Base-by-base conservation (phyloP, 2,888 invertebrate species). In the Drosophila fulvimacula region DNA sequence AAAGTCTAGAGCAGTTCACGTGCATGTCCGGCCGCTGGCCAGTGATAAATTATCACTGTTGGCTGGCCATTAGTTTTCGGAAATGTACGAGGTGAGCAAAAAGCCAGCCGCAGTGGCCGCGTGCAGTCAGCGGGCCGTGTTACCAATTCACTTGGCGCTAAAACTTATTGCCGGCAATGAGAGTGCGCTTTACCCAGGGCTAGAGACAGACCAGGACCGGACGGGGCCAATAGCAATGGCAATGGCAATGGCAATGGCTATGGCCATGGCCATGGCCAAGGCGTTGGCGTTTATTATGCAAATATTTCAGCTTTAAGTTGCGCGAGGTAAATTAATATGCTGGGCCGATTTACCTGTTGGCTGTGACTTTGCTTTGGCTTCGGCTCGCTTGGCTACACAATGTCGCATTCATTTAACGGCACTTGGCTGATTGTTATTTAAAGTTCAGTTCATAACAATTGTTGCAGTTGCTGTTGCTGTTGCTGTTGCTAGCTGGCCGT, bases 11-110 rank as follows among this genome's bases (percentile, higher is more conserved):
- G 57, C 73, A 72, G 69, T 72, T 68, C 49, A 44, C 67, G 73
- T 63, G 76, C 79, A 79, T 87, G 84, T 83, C 81, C 79, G 86
- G 84, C 82, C 76, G 77, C 73, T 80, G 78, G 79, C 76, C 77
- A 82, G 81, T 90, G 90, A 90, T 90, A 91, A 90, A 90, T 90
- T 88, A 90, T 77, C 88, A 85, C 84, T 88, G 74, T 79, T 81
- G 81, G 82, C 79, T 67, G 83, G 71, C 85, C 87, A 89, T 90
- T 89, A 85, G 62, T 88, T 86, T 87, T 85, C 73, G 87, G 80
- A 83, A 86, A 83, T 86, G 82, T 81, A 86, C 86, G 83, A 86
- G 81, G 79, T 77, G 83, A 71, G 77, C 79, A 69, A 77, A 63
- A 61, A 69, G 67, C 61, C 36, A 32, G 59, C 41, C 27, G 53